Percentiles rank a stretch among this genome's conserved stretches.
phyloP scores from a whole-genome alignment of 1,140 invertebrate species.

The Riptortus pedestris region DNA sequence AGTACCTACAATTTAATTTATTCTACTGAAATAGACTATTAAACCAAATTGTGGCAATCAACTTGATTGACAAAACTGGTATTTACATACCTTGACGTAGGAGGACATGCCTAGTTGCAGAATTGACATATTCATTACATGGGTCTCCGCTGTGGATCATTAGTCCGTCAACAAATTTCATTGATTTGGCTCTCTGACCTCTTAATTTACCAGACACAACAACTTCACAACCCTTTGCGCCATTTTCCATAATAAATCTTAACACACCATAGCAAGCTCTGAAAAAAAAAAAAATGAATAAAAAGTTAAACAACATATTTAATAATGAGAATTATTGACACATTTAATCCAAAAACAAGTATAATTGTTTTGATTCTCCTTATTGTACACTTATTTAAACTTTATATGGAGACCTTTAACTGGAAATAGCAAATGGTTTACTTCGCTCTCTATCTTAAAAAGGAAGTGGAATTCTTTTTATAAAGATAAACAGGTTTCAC shows the following conservation, averaged over 20 bases:
- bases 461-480: too few species aligned
- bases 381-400: too few species aligned
- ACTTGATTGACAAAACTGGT: too few species aligned
- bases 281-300: conserved; percentile 19
- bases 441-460: too few species aligned
- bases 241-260: conserved; percentile 98
- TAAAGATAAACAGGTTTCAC: too few species aligned
- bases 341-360: too few species aligned
- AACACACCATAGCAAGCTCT: conserved; percentile 98
- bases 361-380: too few species aligned
- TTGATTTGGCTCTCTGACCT: conserved; percentile 98
- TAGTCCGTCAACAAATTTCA: conserved; percentile 99
- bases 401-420: too few species aligned
- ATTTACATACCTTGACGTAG: conserved; percentile 73
- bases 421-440: too few species aligned
- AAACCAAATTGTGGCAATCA: too few species aligned
- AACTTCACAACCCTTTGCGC: conserved; percentile 93
- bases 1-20: too few species aligned
- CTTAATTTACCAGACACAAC: conserved; percentile 97
- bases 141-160: conserved; percentile 99
- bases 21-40: too few species aligned
- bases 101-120: conserved; percentile 92
- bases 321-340: not conserved
- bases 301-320: not conserved
- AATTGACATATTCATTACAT: conserved; percentile 95